phyloP scores from a whole-genome alignment of 1,140 invertebrate genomes.

The Sogatella furcifera region DNA sequence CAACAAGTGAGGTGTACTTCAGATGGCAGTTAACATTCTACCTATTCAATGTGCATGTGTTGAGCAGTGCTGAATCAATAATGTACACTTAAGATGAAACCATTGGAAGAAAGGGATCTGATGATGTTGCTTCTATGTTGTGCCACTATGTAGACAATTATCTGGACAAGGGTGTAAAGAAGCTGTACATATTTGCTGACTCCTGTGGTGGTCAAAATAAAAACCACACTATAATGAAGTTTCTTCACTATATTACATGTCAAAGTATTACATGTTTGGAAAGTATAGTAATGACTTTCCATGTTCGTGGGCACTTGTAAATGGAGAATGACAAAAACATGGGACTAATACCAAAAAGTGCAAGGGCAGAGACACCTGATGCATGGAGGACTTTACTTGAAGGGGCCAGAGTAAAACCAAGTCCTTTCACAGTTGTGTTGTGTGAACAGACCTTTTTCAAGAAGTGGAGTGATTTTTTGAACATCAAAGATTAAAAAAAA shows the following conservation, averaged over 20 bases:
- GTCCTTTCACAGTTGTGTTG: background rate
- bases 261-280: conserved; percentile 8
- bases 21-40: conserved; percentile 11
- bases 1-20: conserved; percentile 18
- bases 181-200: conserved; percentile 15
- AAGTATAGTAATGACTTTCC: conserved; percentile 3
- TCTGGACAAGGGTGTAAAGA: background rate
- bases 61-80: background rate
- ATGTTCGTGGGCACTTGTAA: conserved; percentile 9
- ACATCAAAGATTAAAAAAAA: no score
- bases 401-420: background rate
- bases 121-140: conserved; percentile 16
- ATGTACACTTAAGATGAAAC: conserved; percentile 17
- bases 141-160: conserved; percentile 10
- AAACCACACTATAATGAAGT: conserved; percentile 8
- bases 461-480: no score
- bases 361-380: background rate
- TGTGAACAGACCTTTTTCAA: no score
- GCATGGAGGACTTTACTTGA: conserved; percentile 2
- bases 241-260: conserved; percentile 13
- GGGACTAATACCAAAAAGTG: conserved; percentile 8
- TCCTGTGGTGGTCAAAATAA: conserved; percentile 15
- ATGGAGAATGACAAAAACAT: conserved; percentile 17
- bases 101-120: conserved; percentile 12
- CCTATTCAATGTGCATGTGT: conserved; percentile 15